These are phyloP conservation scores for Dicyrtoma fusca DNA, from an alignment of 2,888 invertebrate species.

Conservation along the genomic window DNA sequence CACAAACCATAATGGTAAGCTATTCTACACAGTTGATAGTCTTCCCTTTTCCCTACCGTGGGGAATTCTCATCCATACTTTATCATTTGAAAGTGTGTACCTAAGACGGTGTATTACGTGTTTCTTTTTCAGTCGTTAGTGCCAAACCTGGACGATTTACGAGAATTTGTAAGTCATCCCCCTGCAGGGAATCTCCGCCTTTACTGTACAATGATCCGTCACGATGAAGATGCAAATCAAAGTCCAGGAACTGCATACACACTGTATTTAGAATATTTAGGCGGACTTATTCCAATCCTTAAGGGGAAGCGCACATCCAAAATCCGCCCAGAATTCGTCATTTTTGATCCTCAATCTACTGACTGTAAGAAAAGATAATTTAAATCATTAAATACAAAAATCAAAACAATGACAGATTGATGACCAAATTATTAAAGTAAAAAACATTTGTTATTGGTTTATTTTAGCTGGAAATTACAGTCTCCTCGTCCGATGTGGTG, in stretches of 20 bases:
- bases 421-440: neutral
- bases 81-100: too few species aligned
- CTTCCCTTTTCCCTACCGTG: too few species aligned
- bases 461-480: neutral
- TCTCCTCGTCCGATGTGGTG: conserved; percentile 12
- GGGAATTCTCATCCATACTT: too few species aligned
- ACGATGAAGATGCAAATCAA: conserved; percentile 74
- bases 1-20: conserved; percentile 88
- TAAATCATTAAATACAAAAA: neutral
- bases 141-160: conserved; percentile 82
- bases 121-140: conserved; percentile 85
- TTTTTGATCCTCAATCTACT: conserved; percentile 87
- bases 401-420: neutral
- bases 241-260: conserved; percentile 77
- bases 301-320: conserved; percentile 96
- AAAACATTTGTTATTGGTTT: neutral
- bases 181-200: conserved; percentile 81
- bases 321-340: conserved; percentile 96
- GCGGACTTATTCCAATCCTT: conserved; percentile 91
- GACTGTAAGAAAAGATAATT: conserved; percentile 42
- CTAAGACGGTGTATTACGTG: too few species aligned
- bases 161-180: conserved; percentile 92
- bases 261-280: conserved; percentile 90
- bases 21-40: neutral
- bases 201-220: conserved; percentile 96